Evolutionary conservation across 2,888 invertebrate genomes (phyloP).

Genomic region (Strigamia maritima): DNA sequence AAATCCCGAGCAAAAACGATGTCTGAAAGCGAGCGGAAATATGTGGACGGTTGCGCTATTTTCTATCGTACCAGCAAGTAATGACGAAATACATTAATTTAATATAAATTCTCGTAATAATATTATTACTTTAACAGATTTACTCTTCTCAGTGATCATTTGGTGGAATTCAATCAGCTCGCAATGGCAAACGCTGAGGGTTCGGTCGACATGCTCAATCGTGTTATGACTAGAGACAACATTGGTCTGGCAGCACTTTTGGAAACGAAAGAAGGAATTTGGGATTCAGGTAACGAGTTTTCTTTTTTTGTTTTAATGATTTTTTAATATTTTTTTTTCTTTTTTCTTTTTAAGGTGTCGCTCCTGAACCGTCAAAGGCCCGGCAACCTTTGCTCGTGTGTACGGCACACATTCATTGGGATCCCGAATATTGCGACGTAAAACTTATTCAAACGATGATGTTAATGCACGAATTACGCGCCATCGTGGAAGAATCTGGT

Average conservation of each 20-base stretch:
- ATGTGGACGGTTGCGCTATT: constrained; percentile 98
- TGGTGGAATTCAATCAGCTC: constrained; percentile 96
- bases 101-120: neutral
- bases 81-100: neutral
- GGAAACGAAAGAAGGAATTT: constrained; percentile 90
- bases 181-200: constrained; percentile 98
- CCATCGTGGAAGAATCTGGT: constrained; percentile 80
- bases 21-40: constrained; percentile 92
- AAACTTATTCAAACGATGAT: constrained; percentile 99
- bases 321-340: no score
- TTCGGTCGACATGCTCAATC: constrained; percentile 95
- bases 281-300: constrained; percentile 86
- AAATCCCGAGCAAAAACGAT: constrained; percentile 98
- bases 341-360: constrained; percentile 59
- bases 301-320: no score
- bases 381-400: constrained; percentile 88
- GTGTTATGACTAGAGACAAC: constrained; percentile 99
- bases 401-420: constrained; percentile 99
- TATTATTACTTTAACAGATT: constrained; percentile 63
- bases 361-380: constrained; percentile 70
- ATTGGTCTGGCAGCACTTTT: constrained; percentile 93
- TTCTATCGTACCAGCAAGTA: constrained; percentile 91
- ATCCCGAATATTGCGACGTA: constrained; percentile 98
- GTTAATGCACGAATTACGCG: constrained; percentile 89
- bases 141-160: constrained; percentile 86